Base-by-base conservation (phyloP, 2,113 vertebrate species). In the Halichoeres trimaculatus region DNA sequence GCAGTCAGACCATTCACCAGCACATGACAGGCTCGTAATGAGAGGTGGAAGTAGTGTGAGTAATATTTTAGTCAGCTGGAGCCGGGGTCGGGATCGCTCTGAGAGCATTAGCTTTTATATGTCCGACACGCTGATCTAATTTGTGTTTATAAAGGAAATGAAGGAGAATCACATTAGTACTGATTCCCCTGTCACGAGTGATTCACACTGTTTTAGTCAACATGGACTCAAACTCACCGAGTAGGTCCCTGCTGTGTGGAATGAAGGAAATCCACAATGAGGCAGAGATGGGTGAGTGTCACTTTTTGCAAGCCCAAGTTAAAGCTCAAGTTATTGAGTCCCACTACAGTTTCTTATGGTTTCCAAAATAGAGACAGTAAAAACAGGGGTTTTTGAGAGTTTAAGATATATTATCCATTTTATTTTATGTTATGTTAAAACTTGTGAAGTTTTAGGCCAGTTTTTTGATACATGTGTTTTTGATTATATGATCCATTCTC, bases 41-140 rank as follows among this genome's bases (percentile, higher is more conserved):
- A 76, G 81, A 82, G 70, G 75, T 77, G 86, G 83, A 89, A 91
- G 83, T 78, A 63, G 78, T 71, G 59, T 85, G 84, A 87, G 78
- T 86, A 70, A 86, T 81, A 48, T 48, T 77, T 72, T 74, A 77
- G 84, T 85, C 80, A 52, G 60, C 77, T 23, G 51, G 76, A 62
- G 72, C 57, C 22, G 53, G 85, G 69, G 69, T 56, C 59, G 71
- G 87, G 78, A 82, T 85, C 70, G 51, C 74, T 79, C 86, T 34
- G 66, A 84, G 73, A 81, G 84, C 84, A 85, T 89, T 85, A 77
- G 63, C 68, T 64, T 81, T 68, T 91, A 81, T 85, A 80, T 90
- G 61, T 79, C 67, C 16, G 59, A 85, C 64, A 82, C 65, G 67
- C 85, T 91, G 86, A 90, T 93, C 81, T 83, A 77, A 89, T 93